A percentile compares a stretch with the other conserved stretches of the same genome.
Evolutionary conservation across 2,797 vertebrate species (phyloP).

Genomic region (Cyclura pinguis): DNA sequence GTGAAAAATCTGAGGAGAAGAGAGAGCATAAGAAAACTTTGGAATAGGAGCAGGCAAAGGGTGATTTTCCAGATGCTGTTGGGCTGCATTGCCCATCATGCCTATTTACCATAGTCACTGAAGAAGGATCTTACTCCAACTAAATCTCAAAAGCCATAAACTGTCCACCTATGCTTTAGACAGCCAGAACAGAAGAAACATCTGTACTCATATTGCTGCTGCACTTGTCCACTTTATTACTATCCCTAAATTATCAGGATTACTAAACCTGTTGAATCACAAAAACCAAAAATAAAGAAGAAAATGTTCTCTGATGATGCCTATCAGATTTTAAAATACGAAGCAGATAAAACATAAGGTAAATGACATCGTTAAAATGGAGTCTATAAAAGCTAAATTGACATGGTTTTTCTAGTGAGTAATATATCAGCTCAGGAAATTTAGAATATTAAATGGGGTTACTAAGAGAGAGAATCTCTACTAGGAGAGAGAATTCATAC

Average conservation of each 20-base stretch:
- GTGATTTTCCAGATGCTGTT: too few relatives aligned
- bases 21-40: background rate
- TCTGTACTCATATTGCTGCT: background rate
- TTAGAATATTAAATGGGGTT: background rate
- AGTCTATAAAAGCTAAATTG: background rate
- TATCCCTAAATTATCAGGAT: constrained; percentile 29
- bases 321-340: constrained; percentile 5
- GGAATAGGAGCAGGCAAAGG: background rate
- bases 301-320: background rate
- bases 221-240: background rate
- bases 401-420: background rate
- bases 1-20: constrained; percentile 82
- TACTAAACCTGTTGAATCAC: constrained; percentile 22
- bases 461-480: background rate
- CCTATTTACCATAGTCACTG: too few relatives aligned
- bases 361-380: background rate
- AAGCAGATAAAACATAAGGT: rapidly evolving
- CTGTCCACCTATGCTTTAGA: background rate
- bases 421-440: background rate
- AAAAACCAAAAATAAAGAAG: background rate
- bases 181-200: background rate
- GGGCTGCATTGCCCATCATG: too few relatives aligned
- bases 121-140: too few relatives aligned
- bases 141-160: background rate
- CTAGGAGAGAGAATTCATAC: background rate